A percentile compares a stretch with the other conserved stretches of the same genome.
These are phyloP conservation scores for Epizoanthus rinbou DNA, from an alignment of 92 coral and sea anemone species.

Conservation along the genomic window DNA sequence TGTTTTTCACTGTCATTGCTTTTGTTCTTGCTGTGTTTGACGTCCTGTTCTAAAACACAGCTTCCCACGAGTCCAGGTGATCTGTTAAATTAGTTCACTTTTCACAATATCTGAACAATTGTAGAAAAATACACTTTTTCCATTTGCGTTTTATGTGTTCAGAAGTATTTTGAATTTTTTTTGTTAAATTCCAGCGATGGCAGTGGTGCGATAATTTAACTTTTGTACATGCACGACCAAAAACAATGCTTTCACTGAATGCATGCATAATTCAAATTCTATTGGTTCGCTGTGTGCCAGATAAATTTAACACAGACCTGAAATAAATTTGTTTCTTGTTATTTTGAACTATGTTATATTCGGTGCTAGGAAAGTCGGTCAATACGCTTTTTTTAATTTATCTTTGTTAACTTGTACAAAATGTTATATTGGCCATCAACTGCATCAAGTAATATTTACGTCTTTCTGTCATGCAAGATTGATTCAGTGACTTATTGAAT, in stretches of 20 bases:
- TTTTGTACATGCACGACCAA: not conserved
- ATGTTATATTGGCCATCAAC: not conserved
- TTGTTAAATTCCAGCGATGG: not conserved
- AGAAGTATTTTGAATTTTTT: not conserved
- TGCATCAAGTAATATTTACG: not conserved
- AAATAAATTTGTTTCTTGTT: not conserved
- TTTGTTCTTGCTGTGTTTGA: not conserved
- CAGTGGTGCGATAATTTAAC: not conserved
- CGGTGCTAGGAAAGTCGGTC: not conserved
- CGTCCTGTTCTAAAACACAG: not conserved
- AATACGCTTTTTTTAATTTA: not conserved
- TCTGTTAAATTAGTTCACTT: not conserved
- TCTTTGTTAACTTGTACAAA: not conserved
- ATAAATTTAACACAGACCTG: not conserved
- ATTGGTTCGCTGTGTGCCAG: not conserved
- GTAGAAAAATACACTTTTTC: not conserved
- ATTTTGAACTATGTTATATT: not conserved
- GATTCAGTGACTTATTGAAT: not conserved
- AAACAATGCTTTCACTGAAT: not conserved
- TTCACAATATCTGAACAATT: not conserved
- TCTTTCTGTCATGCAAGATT: constrained; percentile 11
- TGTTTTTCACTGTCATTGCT: not conserved
- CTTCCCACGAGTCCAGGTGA: not conserved
- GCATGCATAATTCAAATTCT: constrained; percentile 4
- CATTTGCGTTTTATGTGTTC: not conserved